These are phyloP conservation scores for Cirrhinus mrigala DNA, from an alignment of 2,797 vertebrate genomes.

Conservation along the genomic window DNA sequence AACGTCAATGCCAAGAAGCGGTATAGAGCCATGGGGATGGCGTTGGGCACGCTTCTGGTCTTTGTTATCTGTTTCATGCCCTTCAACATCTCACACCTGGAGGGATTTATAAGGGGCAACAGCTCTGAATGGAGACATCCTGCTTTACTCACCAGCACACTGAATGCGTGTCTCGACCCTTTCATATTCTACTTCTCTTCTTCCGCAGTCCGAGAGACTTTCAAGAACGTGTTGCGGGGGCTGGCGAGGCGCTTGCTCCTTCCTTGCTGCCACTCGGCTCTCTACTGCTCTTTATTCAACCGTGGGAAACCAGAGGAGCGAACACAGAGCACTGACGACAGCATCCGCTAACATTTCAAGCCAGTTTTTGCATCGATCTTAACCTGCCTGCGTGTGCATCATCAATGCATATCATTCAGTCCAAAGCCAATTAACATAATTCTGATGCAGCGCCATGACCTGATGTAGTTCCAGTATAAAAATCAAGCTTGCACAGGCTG, in stretches of 20 bases:
- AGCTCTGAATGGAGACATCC: constrained; percentile 72
- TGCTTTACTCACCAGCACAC: constrained; percentile 73
- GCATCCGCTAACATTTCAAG: not conserved
- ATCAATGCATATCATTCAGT: not conserved
- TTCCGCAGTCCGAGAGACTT: constrained; percentile 63
- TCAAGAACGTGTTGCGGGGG: constrained; percentile 48
- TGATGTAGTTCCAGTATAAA: not conserved
- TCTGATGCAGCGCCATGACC: not conserved
- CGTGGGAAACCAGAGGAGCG: constrained; percentile 46
- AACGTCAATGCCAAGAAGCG: constrained; percentile 68
- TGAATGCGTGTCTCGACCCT: constrained; percentile 79
- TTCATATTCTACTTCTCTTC: constrained; percentile 82
- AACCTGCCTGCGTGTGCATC: not conserved
- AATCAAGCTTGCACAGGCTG: not conserved
- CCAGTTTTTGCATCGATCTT: not conserved
- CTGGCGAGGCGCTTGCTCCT: not conserved
- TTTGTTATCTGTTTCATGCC: constrained; percentile 78
- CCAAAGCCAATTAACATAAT: not conserved
- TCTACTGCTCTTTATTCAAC: constrained; percentile 22
- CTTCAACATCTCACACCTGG: constrained; percentile 75
- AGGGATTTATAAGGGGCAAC: constrained; percentile 66
- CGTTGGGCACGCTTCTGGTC: constrained; percentile 73
- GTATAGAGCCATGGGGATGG: constrained; percentile 72
- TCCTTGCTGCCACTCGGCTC: not conserved
- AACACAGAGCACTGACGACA: constrained; percentile 59